Base-by-base conservation (phyloP, 2,797 vertebrate species). In the Coracias cyanogaster region DNA sequence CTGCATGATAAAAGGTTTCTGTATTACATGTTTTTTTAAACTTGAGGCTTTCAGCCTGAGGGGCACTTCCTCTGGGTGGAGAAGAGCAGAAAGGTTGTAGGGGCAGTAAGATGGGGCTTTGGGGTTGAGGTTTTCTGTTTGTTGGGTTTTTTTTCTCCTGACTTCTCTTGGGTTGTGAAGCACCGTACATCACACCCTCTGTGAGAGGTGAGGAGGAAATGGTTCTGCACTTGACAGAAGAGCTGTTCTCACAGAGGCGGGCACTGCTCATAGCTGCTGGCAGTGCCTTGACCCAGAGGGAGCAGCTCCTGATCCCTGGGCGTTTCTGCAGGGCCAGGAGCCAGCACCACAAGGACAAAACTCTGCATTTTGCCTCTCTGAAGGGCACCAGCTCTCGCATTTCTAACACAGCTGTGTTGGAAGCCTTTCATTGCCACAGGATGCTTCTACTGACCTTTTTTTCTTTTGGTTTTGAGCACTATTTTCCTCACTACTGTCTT, bases 191-290 rank as follows among this genome's bases (percentile, higher is more conserved):
- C 0, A 0, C n/a, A 28, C 21, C 29, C 21, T 7, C 1, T 8
- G 1, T 1, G 14, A 70, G 51, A 62, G 31, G 31, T 5, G 6
- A 21, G 52, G 49, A 62, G 61, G 61, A 79, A 45, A 6, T 28
- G 35, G 45, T 43, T 74, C 55, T 66, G 49, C 0, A 2, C 43
- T 80, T 1, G 0, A 25, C 69, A 41, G 62, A 46, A 52, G n/a
- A 43, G 41, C 48, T 39, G 78, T 33, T 46, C 10, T 67, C 3
- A 5, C 7, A n/a, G n/a, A 39, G 20, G 8, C 18, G 12, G 41
- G 35, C 24, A 43, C 24, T 0, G 0, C 35, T 62, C 0, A 0
- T 29, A 13, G 46, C 43, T 57, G 35, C 55, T 5, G 0, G 28
- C 1, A 1, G 21, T 54, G 4, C 16, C 51, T 82, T 81, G 33